phyloP scores from a whole-genome alignment of 2,797 vertebrate species.

The Hipposideros larvatus region DNA sequence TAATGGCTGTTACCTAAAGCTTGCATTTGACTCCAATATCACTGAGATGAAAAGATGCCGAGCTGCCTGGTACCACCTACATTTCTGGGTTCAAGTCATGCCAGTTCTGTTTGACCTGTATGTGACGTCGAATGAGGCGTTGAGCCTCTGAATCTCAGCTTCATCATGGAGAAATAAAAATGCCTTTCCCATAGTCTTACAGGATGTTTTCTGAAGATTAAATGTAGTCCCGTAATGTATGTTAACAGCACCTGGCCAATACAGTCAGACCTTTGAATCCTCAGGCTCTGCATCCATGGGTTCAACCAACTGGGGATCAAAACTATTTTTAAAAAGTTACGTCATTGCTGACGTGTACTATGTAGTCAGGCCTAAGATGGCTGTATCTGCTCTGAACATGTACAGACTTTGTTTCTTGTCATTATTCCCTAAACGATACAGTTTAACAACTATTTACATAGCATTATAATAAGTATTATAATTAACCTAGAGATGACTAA shows the following conservation, averaged over 20 bases:
- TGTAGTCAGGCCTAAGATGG: background rate
- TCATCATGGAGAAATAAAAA: slow-evolving; percentile 56
- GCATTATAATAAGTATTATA: background rate
- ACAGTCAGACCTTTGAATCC: background rate
- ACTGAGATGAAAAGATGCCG: background rate
- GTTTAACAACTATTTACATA: background rate
- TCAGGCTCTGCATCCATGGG: background rate
- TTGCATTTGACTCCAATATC: background rate
- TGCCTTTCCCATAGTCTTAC: background rate
- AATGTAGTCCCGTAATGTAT: background rate
- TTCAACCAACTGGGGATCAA: background rate
- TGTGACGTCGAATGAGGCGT: background rate
- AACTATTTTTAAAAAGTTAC: background rate
- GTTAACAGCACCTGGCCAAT: background rate
- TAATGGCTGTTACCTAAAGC: background rate
- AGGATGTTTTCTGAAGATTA: background rate
- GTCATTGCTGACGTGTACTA: background rate
- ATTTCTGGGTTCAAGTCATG: background rate
- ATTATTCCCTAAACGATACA: background rate
- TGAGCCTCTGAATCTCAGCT: background rate
- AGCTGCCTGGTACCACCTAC: background rate
- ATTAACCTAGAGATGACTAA: background rate
- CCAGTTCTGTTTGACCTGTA: background rate
- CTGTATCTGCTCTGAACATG: background rate
- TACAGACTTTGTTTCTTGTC: background rate